Percentiles rank a stretch among this genome's conserved stretches.
Evolutionary conservation across 2,113 vertebrate species (phyloP).

Genomic region (Chroicocephalus ridibundus): DNA sequence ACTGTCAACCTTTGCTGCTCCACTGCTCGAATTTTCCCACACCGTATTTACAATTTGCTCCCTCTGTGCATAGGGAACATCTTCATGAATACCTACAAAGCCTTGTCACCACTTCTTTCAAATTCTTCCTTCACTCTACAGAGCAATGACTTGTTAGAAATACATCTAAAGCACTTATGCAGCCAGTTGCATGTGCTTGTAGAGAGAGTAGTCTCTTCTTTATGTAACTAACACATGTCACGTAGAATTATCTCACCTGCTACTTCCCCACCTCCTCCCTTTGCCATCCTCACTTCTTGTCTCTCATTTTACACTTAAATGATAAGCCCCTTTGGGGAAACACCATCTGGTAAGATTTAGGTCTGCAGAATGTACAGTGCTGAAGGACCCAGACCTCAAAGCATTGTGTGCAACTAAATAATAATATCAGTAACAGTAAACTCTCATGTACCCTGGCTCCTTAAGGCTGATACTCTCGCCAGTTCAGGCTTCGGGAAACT

Average conservation of each 20-base stretch:
- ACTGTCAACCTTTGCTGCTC: constrained; percentile 24
- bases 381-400: not conserved
- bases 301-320: constrained; percentile 10
- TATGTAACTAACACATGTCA: not conserved
- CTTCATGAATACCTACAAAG: constrained; percentile 43
- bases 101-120: not conserved
- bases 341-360: constrained; percentile 3
- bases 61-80: not conserved
- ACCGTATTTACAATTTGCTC: not conserved
- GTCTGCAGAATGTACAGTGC: not conserved
- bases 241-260: not conserved
- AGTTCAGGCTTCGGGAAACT: constrained; percentile 61
- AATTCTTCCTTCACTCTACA: not conserved
- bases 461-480: constrained; percentile 6
- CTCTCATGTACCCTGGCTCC: not conserved
- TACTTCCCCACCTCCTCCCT: not conserved
- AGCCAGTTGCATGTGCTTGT: not conserved
- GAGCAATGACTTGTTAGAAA: not conserved
- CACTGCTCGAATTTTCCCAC: not conserved
- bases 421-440: not conserved
- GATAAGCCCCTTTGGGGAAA: constrained; percentile 2
- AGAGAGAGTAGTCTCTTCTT: not conserved
- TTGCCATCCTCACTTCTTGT: not conserved
- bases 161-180: not conserved
- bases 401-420: not conserved